phyloP scores from a whole-genome alignment of 2,888 invertebrate genomes.

The Eurytoma californica region DNA sequence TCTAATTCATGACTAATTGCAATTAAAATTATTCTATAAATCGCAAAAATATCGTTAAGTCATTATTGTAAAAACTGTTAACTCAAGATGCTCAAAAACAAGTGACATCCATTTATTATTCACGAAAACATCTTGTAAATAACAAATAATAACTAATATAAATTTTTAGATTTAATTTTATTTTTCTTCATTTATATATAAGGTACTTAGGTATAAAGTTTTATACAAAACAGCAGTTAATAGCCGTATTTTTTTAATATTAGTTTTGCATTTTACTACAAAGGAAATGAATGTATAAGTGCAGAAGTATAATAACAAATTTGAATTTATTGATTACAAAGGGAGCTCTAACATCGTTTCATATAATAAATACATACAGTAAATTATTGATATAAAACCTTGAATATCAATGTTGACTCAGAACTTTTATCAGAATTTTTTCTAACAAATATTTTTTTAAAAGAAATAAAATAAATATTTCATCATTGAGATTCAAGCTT shows the following conservation, averaged over 20 bases:
- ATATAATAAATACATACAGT: conserved; percentile 52
- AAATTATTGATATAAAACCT: conserved; percentile 41
- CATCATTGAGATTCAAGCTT: conserved; percentile 48
- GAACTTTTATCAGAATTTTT: conserved; percentile 20
- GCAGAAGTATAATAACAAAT: conserved; percentile 45
- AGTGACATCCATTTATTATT: too few relatives aligned
- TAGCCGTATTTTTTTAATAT: conserved; percentile 53
- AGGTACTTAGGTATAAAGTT: conserved; percentile 55
- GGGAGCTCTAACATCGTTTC: conserved; percentile 41
- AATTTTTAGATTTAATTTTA: conserved; percentile 51
- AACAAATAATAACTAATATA: conserved; percentile 36
- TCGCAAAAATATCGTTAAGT: too few relatives aligned
- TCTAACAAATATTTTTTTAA: conserved; percentile 28
- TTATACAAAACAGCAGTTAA: conserved; percentile 56
- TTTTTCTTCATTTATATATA: conserved; percentile 55
- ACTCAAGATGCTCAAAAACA: too few relatives aligned
- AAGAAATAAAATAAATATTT: conserved; percentile 31
- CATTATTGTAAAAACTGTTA: too few relatives aligned
- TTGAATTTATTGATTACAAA: conserved; percentile 41
- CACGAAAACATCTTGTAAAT: too few relatives aligned
- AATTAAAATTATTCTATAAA: too few relatives aligned
- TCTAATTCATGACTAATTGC: too few relatives aligned
- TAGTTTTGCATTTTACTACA: conserved; percentile 48
- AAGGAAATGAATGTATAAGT: conserved; percentile 47
- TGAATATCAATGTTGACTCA: conserved; percentile 42